Base-by-base conservation (phyloP, 2,888 invertebrate species). In the Parapristionchus giblindavisi region DNA sequence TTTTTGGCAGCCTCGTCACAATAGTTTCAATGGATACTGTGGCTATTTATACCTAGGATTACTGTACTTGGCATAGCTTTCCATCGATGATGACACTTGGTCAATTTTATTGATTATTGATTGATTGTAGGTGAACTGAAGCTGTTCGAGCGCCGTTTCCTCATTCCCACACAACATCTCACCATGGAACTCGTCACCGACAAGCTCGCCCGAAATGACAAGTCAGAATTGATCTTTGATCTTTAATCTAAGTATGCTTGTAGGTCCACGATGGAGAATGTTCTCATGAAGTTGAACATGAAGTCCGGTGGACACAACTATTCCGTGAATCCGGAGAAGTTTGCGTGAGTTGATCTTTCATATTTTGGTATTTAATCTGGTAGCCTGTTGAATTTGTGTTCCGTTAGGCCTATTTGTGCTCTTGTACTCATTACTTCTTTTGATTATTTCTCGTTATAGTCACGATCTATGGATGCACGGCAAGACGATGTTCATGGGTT, bases 41-140 rank as follows among this genome's bases (percentile, higher is more conserved):
- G n/a, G n/a, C n/a, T n/a, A n/a, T n/a, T n/a, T n/a, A n/a, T n/a
- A n/a, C n/a, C n/a, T n/a, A n/a, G n/a, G n/a, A n/a, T n/a, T n/a
- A n/a, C n/a, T n/a, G n/a, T n/a, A n/a, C n/a, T n/a, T n/a, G n/a
- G n/a, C n/a, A n/a, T n/a, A n/a, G n/a, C n/a, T n/a, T n/a, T n/a
- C n/a, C n/a, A n/a, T n/a, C n/a, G n/a, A n/a, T n/a, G n/a, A n/a
- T n/a, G n/a, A n/a, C n/a, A n/a, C n/a, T n/a, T n/a, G n/a, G n/a
- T n/a, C n/a, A n/a, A n/a, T n/a, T n/a, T n/a, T n/a, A n/a, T n/a
- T n/a, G n/a, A n/a, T n/a, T n/a, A n/a, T n/a, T n/a, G n/a, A n/a
- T n/a, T n/a, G n/a, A n/a, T 71, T 71, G n/a, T 40, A 71, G 70
- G 43, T 40, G 36, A 56, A 11, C 56, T 71, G 56, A 71, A 71